phyloP scores from a whole-genome alignment of 2,888 invertebrate species.

The Meiosimyza decipiens region DNA sequence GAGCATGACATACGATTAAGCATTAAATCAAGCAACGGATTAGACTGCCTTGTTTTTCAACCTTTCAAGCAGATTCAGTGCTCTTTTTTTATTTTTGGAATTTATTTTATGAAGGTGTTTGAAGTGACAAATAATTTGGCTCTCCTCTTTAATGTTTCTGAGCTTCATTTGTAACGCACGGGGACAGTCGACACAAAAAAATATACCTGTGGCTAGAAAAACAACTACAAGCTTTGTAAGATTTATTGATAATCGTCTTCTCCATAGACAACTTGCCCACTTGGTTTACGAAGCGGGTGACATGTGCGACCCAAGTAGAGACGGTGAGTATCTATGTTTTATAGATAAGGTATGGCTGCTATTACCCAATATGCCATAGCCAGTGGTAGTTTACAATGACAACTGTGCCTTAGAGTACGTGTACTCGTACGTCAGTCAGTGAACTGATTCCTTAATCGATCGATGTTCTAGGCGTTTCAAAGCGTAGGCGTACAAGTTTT shows the following conservation, averaged over 20 bases:
- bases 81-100: too few species aligned
- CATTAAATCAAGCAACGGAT: slow-evolving; percentile 3
- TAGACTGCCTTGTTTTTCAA: not conserved
- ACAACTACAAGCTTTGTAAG: not conserved
- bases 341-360: slow-evolving; percentile 3
- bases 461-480: not conserved
- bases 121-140: slow-evolving; percentile 19
- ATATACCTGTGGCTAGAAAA: not conserved
- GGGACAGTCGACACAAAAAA: too few species aligned
- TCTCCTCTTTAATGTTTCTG: not conserved
- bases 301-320: not conserved
- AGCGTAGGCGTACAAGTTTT: slow-evolving; percentile 14
- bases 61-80: slow-evolving; percentile 18
- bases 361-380: not conserved
- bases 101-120: slow-evolving; percentile 11
- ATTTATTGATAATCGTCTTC: slow-evolving; percentile 14
- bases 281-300: not conserved
- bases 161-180: too few species aligned
- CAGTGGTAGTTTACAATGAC: not conserved
- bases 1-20: slow-evolving; percentile 23
- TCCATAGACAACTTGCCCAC: not conserved
- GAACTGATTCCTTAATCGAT: not conserved
- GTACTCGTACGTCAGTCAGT: slow-evolving; percentile 1
- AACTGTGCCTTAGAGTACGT: too few species aligned
- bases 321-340: not conserved